phyloP scores from a whole-genome alignment of 2,113 vertebrate genomes.

The Baryphthengus martii region DNA sequence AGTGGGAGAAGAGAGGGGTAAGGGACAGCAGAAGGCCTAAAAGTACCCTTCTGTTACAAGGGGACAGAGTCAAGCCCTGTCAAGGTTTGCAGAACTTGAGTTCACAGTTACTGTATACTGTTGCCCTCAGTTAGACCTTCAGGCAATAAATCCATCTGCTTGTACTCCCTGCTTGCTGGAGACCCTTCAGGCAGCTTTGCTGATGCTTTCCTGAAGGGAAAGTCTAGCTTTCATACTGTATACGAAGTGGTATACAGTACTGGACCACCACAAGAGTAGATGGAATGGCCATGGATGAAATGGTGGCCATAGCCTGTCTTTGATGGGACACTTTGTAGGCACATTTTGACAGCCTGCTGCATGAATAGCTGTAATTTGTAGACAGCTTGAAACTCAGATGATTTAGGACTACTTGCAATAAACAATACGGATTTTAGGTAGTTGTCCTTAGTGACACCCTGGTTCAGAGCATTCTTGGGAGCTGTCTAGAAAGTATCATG shows the following conservation, averaged over 20 bases:
- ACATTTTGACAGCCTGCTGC: not conserved
- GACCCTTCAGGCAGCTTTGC: not conserved
- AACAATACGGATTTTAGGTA: not conserved
- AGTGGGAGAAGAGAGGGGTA: not conserved
- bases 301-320: not conserved
- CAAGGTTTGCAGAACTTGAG: not conserved
- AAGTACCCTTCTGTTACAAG: accelerated
- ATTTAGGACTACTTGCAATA: not conserved
- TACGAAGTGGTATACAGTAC: not conserved
- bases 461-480: not conserved
- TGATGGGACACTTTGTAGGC: not conserved
- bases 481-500: not conserved
- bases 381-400: not conserved
- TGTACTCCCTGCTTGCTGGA: not conserved
- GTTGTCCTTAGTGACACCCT: not conserved
- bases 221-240: not conserved
- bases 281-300: not conserved
- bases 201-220: not conserved
- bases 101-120: not conserved
- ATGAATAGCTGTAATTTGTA: not conserved
- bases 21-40: not conserved
- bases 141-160: not conserved
- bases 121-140: not conserved
- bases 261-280: not conserved
- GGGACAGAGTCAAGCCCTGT: not conserved